These are phyloP conservation scores for Cotesia vestalis DNA, from an alignment of 1,140 invertebrate genomes.

Conservation along the genomic window DNA sequence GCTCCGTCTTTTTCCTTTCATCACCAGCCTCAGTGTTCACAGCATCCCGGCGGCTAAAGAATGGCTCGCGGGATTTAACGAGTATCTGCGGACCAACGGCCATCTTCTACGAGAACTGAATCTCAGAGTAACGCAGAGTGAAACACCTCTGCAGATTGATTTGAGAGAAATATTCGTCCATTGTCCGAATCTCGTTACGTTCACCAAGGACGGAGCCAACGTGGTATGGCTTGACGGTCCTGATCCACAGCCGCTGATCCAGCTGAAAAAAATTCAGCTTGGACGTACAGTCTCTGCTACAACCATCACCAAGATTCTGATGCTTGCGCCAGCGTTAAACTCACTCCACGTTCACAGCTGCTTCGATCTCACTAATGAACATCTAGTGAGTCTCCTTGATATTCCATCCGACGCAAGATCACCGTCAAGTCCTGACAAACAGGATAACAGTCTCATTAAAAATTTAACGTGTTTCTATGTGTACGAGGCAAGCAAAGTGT, in stretches of 20 bases:
- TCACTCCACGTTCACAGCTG: conserved; percentile 62
- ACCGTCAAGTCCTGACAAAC: conserved; percentile 28
- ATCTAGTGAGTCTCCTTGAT: conserved; percentile 50
- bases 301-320: conserved; percentile 57
- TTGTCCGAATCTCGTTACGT: conserved; percentile 56
- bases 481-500: conserved; percentile 60
- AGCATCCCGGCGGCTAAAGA: conserved; percentile 55
- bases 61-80: conserved; percentile 61
- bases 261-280: conserved; percentile 59
- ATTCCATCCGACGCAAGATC: conserved; percentile 16
- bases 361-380: conserved; percentile 58
- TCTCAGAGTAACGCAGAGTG: conserved; percentile 53
- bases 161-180: conserved; percentile 54
- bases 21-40: conserved; percentile 62
- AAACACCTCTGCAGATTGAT: conserved; percentile 55
- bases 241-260: conserved; percentile 48
- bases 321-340: conserved; percentile 54
- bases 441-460: conserved; percentile 51
- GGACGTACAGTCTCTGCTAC: conserved; percentile 56
- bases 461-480: conserved; percentile 65
- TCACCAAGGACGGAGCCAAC: conserved; percentile 57
- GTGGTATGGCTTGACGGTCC: conserved; percentile 54
- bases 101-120: conserved; percentile 56
- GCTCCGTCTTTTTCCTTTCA: conserved; percentile 55
- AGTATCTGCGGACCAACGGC: conserved; percentile 60